Evolutionary conservation across 2,888 invertebrate species (phyloP), one percentile per base, ranked within the genome.

Genomic region (Eupsilia transversa): DNA sequence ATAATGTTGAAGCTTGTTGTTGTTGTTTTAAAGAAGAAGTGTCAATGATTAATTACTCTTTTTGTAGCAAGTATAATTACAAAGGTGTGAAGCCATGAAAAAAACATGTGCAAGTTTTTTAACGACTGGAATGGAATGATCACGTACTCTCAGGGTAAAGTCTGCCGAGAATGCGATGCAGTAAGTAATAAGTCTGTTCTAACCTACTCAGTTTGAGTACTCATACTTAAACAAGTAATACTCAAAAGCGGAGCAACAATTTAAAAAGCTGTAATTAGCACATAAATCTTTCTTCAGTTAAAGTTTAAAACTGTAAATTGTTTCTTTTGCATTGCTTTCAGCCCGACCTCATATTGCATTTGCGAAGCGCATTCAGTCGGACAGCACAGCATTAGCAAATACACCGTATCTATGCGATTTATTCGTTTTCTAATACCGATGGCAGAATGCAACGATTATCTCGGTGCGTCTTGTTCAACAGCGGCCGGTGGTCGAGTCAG

Each of bases 381-480:
- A 79, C 79, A 80, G 69, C 57, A 65, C 79, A 79, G 77, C 89
- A 90, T 93, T 92, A 91, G 89, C 92, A 92, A 93, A 93, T 91
- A 91, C 92, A 91, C 89, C 90, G 92, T 93, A 92, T 93, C 93
- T 92, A 89, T 91, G 91, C 91, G 93, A 92, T 93, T 94, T 94
- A 93, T 93, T 93, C 92, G 94, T 95, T 96, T 96, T 96, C 96
- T 96, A 96, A 94, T 92, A 91, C 89, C 91, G 88, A 91, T 90
- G 91, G 90, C 88, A 89, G 91, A 90, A 90, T 91, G 92, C 92
- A 92, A 89, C 77, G 85, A 91, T 92, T 91, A 91, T 89, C 89
- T 90, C 87, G 85, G 85, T 82, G 84, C 87, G 88, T 85, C 85
- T 88, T 87, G 87, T 83, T 87, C 75, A 83, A 74, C 72, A 85